Conservation (phyloP, 2,888 invertebrate genomes). For the Caenorhabditis virilis region DNA sequence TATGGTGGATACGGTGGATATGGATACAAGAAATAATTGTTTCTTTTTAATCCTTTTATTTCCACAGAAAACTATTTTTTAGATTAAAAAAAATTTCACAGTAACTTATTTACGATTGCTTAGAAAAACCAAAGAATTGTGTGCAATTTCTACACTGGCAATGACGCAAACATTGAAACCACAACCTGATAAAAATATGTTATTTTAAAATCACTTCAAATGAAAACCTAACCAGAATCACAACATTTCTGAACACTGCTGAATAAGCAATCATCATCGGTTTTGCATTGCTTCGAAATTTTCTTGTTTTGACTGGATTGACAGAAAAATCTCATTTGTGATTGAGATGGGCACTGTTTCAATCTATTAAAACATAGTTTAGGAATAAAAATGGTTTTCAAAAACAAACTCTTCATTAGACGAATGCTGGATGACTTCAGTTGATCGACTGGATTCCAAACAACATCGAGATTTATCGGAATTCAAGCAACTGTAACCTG, state of each 20-base stretch:
- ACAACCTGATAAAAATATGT: slow-evolving; percentile 13
- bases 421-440: slow-evolving; percentile 1
- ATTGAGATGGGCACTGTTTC: slow-evolving; percentile 17
- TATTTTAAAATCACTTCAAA: too few relatives aligned
- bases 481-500: slow-evolving; percentile 35
- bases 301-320: slow-evolving; percentile 15
- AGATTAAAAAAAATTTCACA: neutral
- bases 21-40: slow-evolving; percentile 36
- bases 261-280: slow-evolving; percentile 22
- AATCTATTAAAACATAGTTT: too few relatives aligned
- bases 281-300: slow-evolving; percentile 8
- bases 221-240: slow-evolving; percentile 15
- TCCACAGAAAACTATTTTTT: neutral
- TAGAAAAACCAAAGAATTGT: neutral
- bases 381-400: too few relatives aligned
- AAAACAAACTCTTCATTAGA: slow-evolving; percentile 8
- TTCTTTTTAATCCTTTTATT: neutral
- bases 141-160: slow-evolving; percentile 6
- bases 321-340: slow-evolving; percentile 25
- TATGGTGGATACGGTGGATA: slow-evolving; percentile 41
- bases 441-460: slow-evolving; percentile 10
- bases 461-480: slow-evolving; percentile 22
- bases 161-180: slow-evolving; percentile 28
- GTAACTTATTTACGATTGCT: too few relatives aligned
- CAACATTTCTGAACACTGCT: slow-evolving; percentile 26